Base-by-base conservation (phyloP, 2,797 vertebrate species). In the Anniella stebbinsi region DNA sequence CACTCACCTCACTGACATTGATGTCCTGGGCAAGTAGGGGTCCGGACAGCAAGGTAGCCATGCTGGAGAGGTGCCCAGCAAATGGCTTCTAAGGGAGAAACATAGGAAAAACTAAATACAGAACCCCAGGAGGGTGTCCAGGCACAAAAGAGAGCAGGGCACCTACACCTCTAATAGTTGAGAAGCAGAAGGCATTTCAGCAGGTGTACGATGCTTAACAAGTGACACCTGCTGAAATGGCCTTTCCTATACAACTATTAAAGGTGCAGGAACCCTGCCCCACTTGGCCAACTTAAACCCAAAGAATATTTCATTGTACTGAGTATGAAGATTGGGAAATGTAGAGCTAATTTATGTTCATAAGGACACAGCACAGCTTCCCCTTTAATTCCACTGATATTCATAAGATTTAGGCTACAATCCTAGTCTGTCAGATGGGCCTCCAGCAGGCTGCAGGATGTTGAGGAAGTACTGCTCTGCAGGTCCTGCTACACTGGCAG, bases 11-110 rank as follows among this genome's bases (percentile, higher is more conserved):
- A 87, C 94, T 95, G 82, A 95, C 70, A 86, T 92, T 92, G 84
- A 95, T 87, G 38, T 94, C 94, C 88, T 96, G 95, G 82, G 90
- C 95, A 91, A 96, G 88, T 45, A 96, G 93, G 28, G 92, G 93
- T 76, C 95, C 95, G 87, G 94, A 95, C 36, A 96, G 88, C 48
- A 96, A 91, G 63, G 93, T 82, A 63, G 94, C 93, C 93, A 94
- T 96, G 80, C 91, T 96, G 41, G 93, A 97, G 84, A 95, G 84
- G 54, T 90, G 90, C 66, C 88, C 80, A 76, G 69, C 84, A 67
- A 57, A 25, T 28, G 41, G 76, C 54, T 93, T 94, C 93, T 95
- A 60, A 12, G 85, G 11, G 63, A 70, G 51, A 72, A 87, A 77
- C 84, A 86, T n/a, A 76, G 30, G 28, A 78, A 73, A 48, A 48